Evolutionary conservation across 1,140 invertebrate species (phyloP), one percentile per base, ranked within the genome.

Genomic region (Micrasema minimum): DNA sequence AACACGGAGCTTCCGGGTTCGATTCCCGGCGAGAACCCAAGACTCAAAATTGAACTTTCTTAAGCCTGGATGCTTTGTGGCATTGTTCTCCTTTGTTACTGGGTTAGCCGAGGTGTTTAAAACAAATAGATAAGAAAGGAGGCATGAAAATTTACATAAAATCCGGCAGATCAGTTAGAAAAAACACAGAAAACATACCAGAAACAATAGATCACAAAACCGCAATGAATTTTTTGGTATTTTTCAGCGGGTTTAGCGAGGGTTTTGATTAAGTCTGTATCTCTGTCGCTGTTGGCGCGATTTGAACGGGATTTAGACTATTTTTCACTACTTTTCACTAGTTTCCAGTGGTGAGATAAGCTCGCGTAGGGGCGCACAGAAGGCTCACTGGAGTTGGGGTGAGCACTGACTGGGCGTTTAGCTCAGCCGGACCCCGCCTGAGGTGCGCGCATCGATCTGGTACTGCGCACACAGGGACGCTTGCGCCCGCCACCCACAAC

Each of bases 371-470:
- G n/a, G n/a, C n/a, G n/a, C n/a, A n/a, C n/a, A n/a, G n/a, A n/a
- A n/a, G n/a, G n/a, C n/a, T n/a, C n/a, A n/a, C n/a, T n/a, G 12
- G 26, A 31, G 55, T 6, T 35, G 35, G 55, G 35, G 55, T 12
- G n/a, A 38, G 55, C 10, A 22, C 10, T 23, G 50, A 64, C 59
- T 64, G 43, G 59, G 51, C 51, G 51, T 20, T 1, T 9, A 35
- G 35, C 18, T 37, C 12, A 23, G 22, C 55, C 55, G 55, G 55
- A 59, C 41, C 22, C 59, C 18, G 45, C 51, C 37, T 11, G 65
- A 35, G 16, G 16, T 41, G 65, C 65, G 65, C 65, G 65, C 65
- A 67, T 67, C 65, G 65, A 67, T 67, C 65, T 37, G 65, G 18
- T 12, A 41, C 65, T 67, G 65, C 65, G 65, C 65, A 67, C 1